These are phyloP conservation scores for Albula goreensis DNA, from an alignment of 2,113 vertebrate species.

Conservation along the genomic window DNA sequence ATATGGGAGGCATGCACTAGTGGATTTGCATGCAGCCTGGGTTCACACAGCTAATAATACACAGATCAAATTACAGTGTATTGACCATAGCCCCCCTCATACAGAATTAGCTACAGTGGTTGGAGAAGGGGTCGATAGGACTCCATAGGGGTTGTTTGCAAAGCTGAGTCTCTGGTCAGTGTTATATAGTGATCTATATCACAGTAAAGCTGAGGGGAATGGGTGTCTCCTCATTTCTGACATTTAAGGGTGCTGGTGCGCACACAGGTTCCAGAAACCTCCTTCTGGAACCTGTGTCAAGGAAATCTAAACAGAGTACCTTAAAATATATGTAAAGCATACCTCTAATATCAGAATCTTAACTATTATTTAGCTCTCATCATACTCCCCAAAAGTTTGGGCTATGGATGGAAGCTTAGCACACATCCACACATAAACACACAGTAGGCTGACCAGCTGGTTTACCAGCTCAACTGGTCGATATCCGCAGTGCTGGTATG, in stretches of 20 bases:
- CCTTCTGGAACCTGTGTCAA: not conserved
- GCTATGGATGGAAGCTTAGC: not conserved
- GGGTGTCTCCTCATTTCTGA: not conserved
- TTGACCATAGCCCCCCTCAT: slow-evolving; percentile 29
- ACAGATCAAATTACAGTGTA: slow-evolving; percentile 66
- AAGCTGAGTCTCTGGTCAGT: not conserved
- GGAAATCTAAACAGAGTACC: too few relatives aligned
- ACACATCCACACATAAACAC: not conserved
- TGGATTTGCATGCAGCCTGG: not conserved
- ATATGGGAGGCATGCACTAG: not conserved
- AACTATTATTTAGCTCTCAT: too few relatives aligned
- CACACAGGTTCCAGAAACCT: not conserved
- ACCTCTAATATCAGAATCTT: too few relatives aligned
- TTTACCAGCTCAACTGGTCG: not conserved
- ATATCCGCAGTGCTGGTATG: not conserved
- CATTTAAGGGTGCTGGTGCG: not conserved
- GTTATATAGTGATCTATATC: not conserved
- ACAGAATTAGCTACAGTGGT: slow-evolving; percentile 53
- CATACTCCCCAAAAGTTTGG: too few relatives aligned
- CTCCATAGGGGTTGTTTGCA: slow-evolving; percentile 46
- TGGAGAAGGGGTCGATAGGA: slow-evolving; percentile 25
- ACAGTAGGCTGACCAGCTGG: not conserved
- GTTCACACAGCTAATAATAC: slow-evolving; percentile 36
- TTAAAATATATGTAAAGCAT: too few relatives aligned
- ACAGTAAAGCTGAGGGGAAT: not conserved